Base-by-base conservation (phyloP, 2,113 vertebrate genomes). In the Syngnathus typhle region DNA sequence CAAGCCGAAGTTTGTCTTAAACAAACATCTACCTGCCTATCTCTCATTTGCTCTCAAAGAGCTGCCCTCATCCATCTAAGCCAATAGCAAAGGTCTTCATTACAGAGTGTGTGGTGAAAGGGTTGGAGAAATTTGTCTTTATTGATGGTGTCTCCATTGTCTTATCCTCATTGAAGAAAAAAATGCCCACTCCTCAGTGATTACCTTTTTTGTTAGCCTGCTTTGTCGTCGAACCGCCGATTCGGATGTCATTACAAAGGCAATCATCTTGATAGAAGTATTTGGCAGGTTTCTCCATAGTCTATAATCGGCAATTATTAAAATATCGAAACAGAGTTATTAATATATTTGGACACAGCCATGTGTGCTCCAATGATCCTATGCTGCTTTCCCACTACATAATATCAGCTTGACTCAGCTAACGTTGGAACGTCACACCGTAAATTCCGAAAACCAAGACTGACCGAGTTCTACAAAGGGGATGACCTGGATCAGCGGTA, bases 81-180 rank as follows among this genome's bases (percentile, higher is more conserved):
- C 85, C 85, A 79, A 88, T 79, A 83, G 80, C 76, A 86, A 83
- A 85, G 83, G 88, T 90, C 88, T 91, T 88, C 85, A 89, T 88
- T 89, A 91, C 83, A 84, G 70, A 82, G 66, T 83, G 74, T 81
- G 84, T 71, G 70, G 75, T 61, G 44, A 86, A 82, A 85, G 79
- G 79, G 80, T 76, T 78, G 70, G 68, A 70, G 75, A 79, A 77
- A 84, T 85, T 88, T 81, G 83, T 84, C 76, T 81, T 80, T 88
- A 90, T 90, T 88, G 88, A 90, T 87, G 86, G 79, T 43, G 74
- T 85, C 82, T 85, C 81, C 69, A 85, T 89, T 85, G 88, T 88
- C 84, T 88, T 85, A 76, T 77, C 58, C 71, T 81, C 68, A 64
- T 51, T 74, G 73, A n/a, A 65, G 10, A 36, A 3, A 64, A 77